Conservation (phyloP, 2,888 invertebrate genomes). For the Heliconius hortense region DNA sequence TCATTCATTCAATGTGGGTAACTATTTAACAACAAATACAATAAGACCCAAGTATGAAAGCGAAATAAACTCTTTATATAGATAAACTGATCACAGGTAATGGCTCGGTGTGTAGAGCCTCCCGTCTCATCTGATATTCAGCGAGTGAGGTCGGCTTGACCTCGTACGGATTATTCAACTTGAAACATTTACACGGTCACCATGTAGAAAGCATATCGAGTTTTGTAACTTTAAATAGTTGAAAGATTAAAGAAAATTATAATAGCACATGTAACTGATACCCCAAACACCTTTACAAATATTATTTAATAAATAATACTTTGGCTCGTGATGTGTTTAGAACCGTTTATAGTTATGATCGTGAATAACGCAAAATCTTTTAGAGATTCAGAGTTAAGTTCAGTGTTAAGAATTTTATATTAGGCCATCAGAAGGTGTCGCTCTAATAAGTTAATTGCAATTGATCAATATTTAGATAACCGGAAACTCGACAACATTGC, state of each 20-base stretch:
- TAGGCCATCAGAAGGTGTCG: no score
- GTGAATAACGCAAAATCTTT: no score
- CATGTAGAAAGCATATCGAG: slow-evolving; percentile 6
- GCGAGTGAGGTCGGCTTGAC: slow-evolving; percentile 32
- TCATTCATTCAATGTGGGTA: not conserved
- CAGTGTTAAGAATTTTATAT: no score
- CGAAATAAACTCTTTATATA: slow-evolving; percentile 5
- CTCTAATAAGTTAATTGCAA: no score
- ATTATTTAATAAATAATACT: no score
- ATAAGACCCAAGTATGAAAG: not conserved
- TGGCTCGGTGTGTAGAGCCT: slow-evolving; percentile 7
- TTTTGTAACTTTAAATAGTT: not conserved
- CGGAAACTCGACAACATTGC: no score
- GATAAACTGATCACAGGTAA: slow-evolving; percentile 15
- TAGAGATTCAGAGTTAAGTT: no score
- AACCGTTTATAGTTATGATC: no score
- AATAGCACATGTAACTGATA: not conserved
- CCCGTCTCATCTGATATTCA: slow-evolving; percentile 36
- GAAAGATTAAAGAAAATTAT: not conserved
- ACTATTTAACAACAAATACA: not conserved
- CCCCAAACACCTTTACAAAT: no score
- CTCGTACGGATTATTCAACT: slow-evolving; percentile 36
- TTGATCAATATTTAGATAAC: no score
- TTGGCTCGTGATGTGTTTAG: no score
- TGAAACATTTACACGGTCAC: slow-evolving; percentile 32